Conservation (phyloP, 2,113 vertebrate species). For the Pogona vitticeps region DNA sequence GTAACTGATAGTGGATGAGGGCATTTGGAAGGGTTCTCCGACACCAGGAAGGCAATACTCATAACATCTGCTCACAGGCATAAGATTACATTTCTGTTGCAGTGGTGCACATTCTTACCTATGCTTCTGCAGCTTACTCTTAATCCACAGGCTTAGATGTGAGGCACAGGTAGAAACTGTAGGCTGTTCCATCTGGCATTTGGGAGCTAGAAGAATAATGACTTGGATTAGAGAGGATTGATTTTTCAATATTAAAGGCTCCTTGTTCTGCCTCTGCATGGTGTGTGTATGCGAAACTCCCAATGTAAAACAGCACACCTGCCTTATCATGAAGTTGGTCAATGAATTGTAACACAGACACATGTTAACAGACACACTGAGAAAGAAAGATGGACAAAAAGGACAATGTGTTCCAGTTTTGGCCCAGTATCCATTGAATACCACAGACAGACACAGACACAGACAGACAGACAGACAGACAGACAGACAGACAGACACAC, state of each 20-base stretch:
- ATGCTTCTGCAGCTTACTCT: neutral
- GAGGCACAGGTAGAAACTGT: conserved; percentile 15
- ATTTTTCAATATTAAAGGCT: conserved; percentile 37
- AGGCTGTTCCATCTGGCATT: neutral
- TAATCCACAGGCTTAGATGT: conserved; percentile 27
- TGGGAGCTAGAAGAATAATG: neutral
- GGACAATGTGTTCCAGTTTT: conserved; percentile 5
- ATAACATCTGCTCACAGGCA: neutral
- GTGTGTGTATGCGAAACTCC: conserved; percentile 33
- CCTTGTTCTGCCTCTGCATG: conserved; percentile 30
- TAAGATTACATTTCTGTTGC: neutral
- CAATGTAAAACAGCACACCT: conserved; percentile 7
- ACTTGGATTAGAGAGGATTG: conserved; percentile 34
- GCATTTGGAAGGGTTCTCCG: too few relatives aligned
- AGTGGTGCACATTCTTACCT: neutral
- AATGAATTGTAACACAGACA: conserved; percentile 39
- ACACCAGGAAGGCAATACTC: neutral
- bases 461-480: neutral
- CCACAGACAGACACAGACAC: neutral
- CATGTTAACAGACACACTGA: neutral
- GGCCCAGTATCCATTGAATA: rapidly evolving
- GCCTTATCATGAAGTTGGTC: conserved; percentile 32
- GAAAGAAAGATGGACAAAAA: conserved; percentile 21
- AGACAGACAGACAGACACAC: neutral
- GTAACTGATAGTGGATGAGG: neutral